Conservation (phyloP, 2,888 invertebrate genomes). For the Papilio demoleus region DNA sequence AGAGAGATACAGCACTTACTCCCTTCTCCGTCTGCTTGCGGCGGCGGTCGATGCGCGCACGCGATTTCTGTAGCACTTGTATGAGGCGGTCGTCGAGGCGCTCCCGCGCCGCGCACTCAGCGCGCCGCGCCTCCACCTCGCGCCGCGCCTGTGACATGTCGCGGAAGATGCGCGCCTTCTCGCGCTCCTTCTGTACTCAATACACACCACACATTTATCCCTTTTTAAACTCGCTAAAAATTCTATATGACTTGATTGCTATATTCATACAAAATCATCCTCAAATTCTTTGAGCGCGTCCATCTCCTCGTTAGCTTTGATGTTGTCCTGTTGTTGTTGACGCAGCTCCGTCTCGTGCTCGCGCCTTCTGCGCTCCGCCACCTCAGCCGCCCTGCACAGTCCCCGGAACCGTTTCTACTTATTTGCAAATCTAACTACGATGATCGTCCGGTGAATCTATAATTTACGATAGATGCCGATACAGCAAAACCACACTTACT, state of each 20-base stretch:
- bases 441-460: neutral
- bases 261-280: slow-evolving; percentile 61
- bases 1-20: slow-evolving; percentile 46
- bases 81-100: slow-evolving; percentile 65
- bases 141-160: slow-evolving; percentile 61
- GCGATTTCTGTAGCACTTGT: slow-evolving; percentile 58
- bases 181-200: slow-evolving; percentile 56
- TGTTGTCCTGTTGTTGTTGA: slow-evolving; percentile 67
- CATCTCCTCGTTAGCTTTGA: slow-evolving; percentile 64
- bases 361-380: slow-evolving; percentile 62
- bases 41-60: slow-evolving; percentile 53
- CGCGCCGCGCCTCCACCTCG: slow-evolving; percentile 52
- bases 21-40: slow-evolving; percentile 62
- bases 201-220: too few relatives aligned
- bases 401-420: neutral
- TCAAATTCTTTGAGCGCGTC: slow-evolving; percentile 68
- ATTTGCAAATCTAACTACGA: neutral
- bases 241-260: too few relatives aligned
- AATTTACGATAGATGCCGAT: neutral
- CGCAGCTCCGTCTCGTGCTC: slow-evolving; percentile 69
- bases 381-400: slow-evolving; percentile 61
- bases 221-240: too few relatives aligned
- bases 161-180: slow-evolving; percentile 62
- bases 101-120: slow-evolving; percentile 58
- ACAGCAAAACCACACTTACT: slow-evolving; percentile 56